These are phyloP conservation scores for Lasioglossum figueresi DNA, from an alignment of 2,888 invertebrate species.

Conservation along the genomic window DNA sequence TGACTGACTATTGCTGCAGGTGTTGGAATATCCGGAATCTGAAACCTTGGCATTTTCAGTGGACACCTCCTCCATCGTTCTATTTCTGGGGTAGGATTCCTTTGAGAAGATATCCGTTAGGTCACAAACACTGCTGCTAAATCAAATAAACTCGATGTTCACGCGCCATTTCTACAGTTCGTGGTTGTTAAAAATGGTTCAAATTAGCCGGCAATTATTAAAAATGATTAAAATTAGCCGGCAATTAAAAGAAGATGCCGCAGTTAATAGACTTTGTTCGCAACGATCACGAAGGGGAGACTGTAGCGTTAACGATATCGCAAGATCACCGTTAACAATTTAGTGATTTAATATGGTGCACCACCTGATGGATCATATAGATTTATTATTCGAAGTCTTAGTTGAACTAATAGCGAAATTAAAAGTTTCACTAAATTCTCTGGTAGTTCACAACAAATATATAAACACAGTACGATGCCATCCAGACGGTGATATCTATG, in stretches of 20 bases:
- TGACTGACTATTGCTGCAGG: constrained; percentile 93
- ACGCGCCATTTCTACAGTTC: constrained; percentile 42
- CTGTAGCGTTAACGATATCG: background rate
- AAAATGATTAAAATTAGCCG: constrained; percentile 6
- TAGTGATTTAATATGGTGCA: background rate
- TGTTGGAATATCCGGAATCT: constrained; percentile 93
- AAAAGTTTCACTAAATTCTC: constrained; percentile 17
- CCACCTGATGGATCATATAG: background rate
- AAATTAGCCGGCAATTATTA: background rate
- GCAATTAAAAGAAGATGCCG: background rate
- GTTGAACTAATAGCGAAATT: background rate
- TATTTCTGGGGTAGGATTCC: background rate
- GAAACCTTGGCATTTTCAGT: constrained; percentile 87
- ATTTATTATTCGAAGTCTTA: background rate
- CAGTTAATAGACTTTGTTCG: background rate
- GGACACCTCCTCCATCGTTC: constrained; percentile 71
- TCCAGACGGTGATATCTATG: constrained; percentile 41
- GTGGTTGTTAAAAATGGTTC: background rate
- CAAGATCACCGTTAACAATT: constrained; percentile 27
- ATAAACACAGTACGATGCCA: constrained; percentile 39
- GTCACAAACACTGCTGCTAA: constrained; percentile 51
- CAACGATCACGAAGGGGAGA: background rate
- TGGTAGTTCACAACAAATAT: constrained; percentile 27
- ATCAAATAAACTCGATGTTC: constrained; percentile 43
- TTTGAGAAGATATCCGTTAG: constrained; percentile 40